phyloP scores from a whole-genome alignment of 2,113 vertebrate species.

The Panthera leo region DNA sequence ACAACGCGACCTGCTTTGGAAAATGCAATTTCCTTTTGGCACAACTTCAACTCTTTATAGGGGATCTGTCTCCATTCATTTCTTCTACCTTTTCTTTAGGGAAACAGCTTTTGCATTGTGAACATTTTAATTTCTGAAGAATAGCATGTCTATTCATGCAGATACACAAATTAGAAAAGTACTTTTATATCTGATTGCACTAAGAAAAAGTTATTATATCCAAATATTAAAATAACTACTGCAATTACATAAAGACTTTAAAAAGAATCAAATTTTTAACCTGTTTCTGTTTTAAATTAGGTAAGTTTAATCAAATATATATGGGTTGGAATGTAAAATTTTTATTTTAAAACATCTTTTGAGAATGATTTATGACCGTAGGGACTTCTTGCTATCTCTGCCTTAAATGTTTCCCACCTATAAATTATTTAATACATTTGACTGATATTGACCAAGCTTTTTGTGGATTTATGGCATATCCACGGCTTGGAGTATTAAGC shows the following conservation, averaged over 20 bases:
- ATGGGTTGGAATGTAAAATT: not conserved
- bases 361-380: not conserved
- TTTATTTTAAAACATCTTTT: constrained; percentile 6
- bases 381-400: not conserved
- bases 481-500: not conserved
- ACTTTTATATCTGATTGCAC: not conserved
- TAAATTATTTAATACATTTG: constrained; percentile 48
- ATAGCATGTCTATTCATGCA: not conserved
- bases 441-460: not conserved
- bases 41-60: constrained; percentile 50
- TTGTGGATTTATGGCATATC: not conserved
- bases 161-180: constrained; percentile 25
- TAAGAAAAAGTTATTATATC: not conserved
- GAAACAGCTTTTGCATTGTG: constrained; percentile 28
- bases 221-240: not conserved
- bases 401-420: not conserved
- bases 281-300: not conserved
- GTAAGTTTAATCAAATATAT: not conserved
- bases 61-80: constrained; percentile 52
- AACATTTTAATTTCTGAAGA: constrained; percentile 56
- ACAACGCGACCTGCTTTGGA: constrained; percentile 30
- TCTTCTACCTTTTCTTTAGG: constrained; percentile 50
- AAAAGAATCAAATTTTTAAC: constrained; percentile 5
- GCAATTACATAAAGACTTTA: not conserved
- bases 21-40: constrained; percentile 70